Evolutionary conservation across 2,888 invertebrate species (phyloP).

Genomic region (Caenorhabditis afra): DNA sequence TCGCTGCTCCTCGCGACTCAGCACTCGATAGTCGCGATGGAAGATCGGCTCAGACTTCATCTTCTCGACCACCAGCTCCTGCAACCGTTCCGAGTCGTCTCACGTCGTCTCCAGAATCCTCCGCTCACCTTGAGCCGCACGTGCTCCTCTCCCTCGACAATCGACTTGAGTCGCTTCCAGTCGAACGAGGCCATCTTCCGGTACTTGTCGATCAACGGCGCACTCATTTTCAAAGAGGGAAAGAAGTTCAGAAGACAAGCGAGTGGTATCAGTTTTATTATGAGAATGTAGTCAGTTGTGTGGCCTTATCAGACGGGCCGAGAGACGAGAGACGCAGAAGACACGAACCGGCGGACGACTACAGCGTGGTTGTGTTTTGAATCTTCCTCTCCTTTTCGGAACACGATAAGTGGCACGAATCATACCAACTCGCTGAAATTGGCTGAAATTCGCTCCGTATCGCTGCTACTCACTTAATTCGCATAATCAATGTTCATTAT

Average conservation of each 20-base stretch:
- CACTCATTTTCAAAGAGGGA: slow-evolving; percentile 29
- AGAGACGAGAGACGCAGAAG: slow-evolving; percentile 28
- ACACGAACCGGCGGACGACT: slow-evolving; percentile 19
- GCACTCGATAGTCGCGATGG: slow-evolving; percentile 68
- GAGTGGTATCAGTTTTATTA: slow-evolving; percentile 8
- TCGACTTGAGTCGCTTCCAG: slow-evolving; percentile 89
- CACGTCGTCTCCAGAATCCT: not conserved
- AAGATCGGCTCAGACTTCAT: slow-evolving; percentile 57
- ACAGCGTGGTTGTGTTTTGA: slow-evolving; percentile 36
- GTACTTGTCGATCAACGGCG: slow-evolving; percentile 58
- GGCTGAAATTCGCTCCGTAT: slow-evolving; percentile 4
- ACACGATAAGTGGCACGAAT: no score
- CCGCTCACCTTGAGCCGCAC: slow-evolving; percentile 87
- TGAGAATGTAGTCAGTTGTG: slow-evolving; percentile 30
- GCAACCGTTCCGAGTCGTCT: slow-evolving; percentile 9
- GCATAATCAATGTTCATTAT: no score
- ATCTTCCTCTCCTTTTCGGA: no score
- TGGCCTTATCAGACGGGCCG: slow-evolving; percentile 26
- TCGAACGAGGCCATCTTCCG: slow-evolving; percentile 86
- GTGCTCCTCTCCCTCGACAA: slow-evolving; percentile 88
- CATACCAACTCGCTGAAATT: slow-evolving; percentile 16
- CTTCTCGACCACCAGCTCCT: slow-evolving; percentile 33
- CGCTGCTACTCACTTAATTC: no score
- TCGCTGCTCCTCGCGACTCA: slow-evolving; percentile 83
- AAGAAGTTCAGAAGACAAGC: not conserved